Percentiles rank a stretch among this genome's conserved stretches.
phyloP scores from a whole-genome alignment of 2,888 invertebrate genomes.

The Watsonalla cultraria region DNA sequence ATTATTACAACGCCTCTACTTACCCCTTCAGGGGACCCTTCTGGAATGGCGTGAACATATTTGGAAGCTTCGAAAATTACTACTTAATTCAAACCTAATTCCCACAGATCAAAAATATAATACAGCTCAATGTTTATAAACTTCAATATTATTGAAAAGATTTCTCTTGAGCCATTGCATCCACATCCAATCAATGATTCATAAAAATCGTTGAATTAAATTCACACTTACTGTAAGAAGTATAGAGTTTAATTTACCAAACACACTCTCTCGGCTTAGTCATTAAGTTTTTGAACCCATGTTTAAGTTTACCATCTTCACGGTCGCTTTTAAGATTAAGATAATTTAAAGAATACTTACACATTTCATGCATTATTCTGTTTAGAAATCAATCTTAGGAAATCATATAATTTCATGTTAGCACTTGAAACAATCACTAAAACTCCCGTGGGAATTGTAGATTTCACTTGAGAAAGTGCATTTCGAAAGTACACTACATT shows the following conservation, averaged over 20 bases:
- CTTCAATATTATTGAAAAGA: conserved; percentile 5
- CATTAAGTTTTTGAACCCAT: conserved; percentile 10
- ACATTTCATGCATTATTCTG: conserved; percentile 61
- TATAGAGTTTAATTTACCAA: conserved; percentile 16
- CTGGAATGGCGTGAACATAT: no score
- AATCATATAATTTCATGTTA: conserved; percentile 34
- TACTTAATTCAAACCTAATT: neutral
- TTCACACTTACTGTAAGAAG: conserved; percentile 6
- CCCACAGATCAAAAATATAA: neutral
- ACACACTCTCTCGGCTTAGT: conserved; percentile 14
- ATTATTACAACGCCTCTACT: no score
- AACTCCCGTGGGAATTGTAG: conserved; percentile 40
- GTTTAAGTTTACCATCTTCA: conserved; percentile 4
- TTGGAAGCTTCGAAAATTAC: no score
- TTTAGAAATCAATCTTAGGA: conserved; percentile 17
- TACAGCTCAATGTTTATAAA: conserved; percentile 1
- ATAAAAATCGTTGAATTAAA: conserved; percentile 4
- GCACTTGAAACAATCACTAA: conserved; percentile 27
- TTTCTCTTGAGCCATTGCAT: conserved; percentile 15
- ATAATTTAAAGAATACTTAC: conserved; percentile 45
- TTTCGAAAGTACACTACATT: conserved; percentile 18
- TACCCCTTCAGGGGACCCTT: no score
- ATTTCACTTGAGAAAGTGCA: conserved; percentile 47
- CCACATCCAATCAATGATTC: conserved; percentile 19
- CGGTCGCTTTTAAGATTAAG: neutral